Conservation (phyloP, 2,113 vertebrate species). For the Mungos mungo region DNA sequence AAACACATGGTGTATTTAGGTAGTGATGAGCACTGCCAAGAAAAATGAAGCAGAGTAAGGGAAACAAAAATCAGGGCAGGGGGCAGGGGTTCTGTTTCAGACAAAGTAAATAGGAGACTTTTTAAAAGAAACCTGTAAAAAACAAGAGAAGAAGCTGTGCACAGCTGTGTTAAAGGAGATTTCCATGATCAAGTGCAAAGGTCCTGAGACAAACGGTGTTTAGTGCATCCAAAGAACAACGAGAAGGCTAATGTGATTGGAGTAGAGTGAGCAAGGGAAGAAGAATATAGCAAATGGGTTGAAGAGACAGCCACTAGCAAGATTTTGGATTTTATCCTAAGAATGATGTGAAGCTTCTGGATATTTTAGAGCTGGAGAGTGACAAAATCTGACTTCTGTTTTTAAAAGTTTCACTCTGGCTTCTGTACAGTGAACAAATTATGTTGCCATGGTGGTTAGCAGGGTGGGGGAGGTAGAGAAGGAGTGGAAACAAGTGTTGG, state of each 20-base stretch:
- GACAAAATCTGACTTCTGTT: not conserved
- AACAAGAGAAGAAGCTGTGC: not conserved
- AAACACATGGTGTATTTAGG: not conserved
- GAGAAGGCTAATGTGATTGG: not conserved
- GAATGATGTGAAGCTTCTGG: conserved; percentile 36
- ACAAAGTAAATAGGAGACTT: not conserved
- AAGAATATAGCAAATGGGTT: not conserved
- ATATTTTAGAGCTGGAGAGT: not conserved
- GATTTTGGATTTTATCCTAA: not conserved
- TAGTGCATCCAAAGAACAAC: not conserved
- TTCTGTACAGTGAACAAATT: not conserved
- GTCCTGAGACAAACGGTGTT: no score
- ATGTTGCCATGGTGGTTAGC: not conserved
- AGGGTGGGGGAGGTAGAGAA: not conserved
- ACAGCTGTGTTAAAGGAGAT: not conserved
- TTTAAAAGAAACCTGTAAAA: not conserved
- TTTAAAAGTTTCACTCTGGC: not conserved
- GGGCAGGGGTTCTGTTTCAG: not conserved
- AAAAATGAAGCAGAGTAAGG: not conserved
- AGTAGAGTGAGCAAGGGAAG: not conserved
- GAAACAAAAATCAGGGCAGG: not conserved
- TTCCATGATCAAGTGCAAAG: not conserved
- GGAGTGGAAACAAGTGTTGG: not conserved
- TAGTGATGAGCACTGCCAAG: not conserved
- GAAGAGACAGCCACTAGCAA: not conserved